phyloP scores from a whole-genome alignment of 2,888 invertebrate species.

The Orthosia gracilis region DNA sequence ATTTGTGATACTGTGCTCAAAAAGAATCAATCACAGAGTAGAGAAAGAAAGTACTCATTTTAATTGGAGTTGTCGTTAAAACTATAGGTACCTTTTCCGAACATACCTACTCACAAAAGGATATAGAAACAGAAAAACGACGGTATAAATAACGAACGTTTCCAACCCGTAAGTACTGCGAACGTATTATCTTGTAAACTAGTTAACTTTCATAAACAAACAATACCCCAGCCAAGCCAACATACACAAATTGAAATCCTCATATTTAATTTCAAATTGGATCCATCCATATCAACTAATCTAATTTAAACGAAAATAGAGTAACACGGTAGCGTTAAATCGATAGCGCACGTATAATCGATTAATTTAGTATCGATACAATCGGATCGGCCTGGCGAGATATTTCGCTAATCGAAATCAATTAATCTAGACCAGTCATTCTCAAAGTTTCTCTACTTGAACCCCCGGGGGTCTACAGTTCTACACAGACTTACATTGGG shows the following conservation, averaged over 20 bases:
- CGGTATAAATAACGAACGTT: no score
- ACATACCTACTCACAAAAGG: no score
- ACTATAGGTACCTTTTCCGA: no score
- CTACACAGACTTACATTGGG: not conserved
- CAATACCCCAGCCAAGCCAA: not conserved
- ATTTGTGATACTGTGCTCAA: no score
- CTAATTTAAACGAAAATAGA: slow-evolving; percentile 64
- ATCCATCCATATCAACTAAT: slow-evolving; percentile 35
- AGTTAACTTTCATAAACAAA: slow-evolving; percentile 7
- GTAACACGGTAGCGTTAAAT: slow-evolving; percentile 70
- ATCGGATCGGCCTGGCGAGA: slow-evolving; percentile 71
- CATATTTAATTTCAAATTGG: slow-evolving; percentile 20
- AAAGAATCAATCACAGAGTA: no score
- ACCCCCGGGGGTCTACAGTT: not conserved
- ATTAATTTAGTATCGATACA: slow-evolving; percentile 69
- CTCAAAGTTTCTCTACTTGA: not conserved
- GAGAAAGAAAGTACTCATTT: no score
- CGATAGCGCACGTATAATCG: slow-evolving; percentile 65
- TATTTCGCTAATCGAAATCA: slow-evolving; percentile 79
- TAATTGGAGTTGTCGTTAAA: no score
- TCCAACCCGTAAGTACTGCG: no score
- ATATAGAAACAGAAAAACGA: no score
- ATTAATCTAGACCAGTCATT: slow-evolving; percentile 76
- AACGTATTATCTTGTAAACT: not conserved
- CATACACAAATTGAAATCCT: not conserved